phyloP scores from a whole-genome alignment of 2,888 invertebrate species.

The Pasiphila rectangulata region DNA sequence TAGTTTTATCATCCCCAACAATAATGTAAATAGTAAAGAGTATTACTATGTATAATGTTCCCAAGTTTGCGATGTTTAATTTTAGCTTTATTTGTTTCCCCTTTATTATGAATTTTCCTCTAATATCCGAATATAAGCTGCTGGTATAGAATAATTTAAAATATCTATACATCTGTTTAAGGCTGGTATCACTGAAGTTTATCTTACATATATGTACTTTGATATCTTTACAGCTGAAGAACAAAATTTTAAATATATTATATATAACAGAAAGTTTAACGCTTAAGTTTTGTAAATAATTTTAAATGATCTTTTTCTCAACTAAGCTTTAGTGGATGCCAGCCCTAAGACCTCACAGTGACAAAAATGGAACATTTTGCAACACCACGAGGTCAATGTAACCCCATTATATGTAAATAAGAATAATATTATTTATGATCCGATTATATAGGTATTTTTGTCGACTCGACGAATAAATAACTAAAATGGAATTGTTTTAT shows the following conservation, averaged over 20 bases:
- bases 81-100: slow-evolving; percentile 9
- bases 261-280: not conserved
- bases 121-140: slow-evolving; percentile 4
- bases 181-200: too few species aligned
- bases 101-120: not conserved
- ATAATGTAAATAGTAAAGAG: too few species aligned
- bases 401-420: slow-evolving; percentile 43
- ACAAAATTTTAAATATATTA: not conserved
- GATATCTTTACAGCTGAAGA: too few species aligned
- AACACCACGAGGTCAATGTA: slow-evolving; percentile 30
- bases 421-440: slow-evolving; percentile 36
- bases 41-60: slow-evolving; percentile 6
- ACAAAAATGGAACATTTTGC: slow-evolving; percentile 5
- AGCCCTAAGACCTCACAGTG: slow-evolving; percentile 8
- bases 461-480: slow-evolving; percentile 53
- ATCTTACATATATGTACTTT: too few species aligned
- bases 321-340: slow-evolving; percentile 1
- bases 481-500: slow-evolving; percentile 38
- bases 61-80: slow-evolving; percentile 1
- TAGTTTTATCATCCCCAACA: slow-evolving; percentile 7
- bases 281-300: not conserved
- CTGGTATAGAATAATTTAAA: not conserved
- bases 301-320: not conserved
- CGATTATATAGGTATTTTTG: slow-evolving; percentile 50
- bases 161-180: too few species aligned